A percentile compares a stretch with the other conserved stretches of the same genome.
phyloP scores from a whole-genome alignment of 2,888 invertebrate genomes.

The Eupithecia tripunctaria region DNA sequence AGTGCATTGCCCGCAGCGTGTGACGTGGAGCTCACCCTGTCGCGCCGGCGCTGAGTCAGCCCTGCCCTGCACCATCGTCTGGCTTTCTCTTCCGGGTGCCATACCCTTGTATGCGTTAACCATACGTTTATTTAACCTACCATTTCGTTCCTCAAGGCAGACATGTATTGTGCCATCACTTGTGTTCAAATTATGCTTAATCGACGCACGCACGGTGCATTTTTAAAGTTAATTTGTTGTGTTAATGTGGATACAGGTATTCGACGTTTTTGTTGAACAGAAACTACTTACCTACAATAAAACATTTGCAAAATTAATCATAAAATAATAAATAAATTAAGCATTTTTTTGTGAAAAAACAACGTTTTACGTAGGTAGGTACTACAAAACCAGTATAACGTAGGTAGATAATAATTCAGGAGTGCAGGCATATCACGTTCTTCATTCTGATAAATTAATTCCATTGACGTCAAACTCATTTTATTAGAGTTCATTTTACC shows the following conservation, averaged over 20 bases:
- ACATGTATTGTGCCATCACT: slow-evolving; percentile 28
- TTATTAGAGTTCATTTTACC: slow-evolving; percentile 32
- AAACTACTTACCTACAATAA: neutral
- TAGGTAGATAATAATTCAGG: slow-evolving; percentile 11
- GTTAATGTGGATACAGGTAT: neutral
- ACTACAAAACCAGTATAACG: neutral
- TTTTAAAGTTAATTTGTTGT: neutral
- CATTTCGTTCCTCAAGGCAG: slow-evolving; percentile 41
- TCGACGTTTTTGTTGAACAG: neutral
- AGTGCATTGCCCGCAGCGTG: slow-evolving; percentile 62
- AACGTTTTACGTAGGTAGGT: neutral
- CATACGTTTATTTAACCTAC: slow-evolving; percentile 22
- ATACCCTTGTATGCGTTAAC: slow-evolving; percentile 34
- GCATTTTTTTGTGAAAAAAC: neutral
- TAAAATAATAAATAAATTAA: neutral
- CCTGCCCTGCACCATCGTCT: slow-evolving; percentile 27
- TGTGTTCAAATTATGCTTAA: neutral
- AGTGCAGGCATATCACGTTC: slow-evolving; percentile 12
- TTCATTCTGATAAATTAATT: slow-evolving; percentile 41
- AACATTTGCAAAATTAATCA: neutral
- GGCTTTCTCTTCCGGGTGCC: slow-evolving; percentile 47
- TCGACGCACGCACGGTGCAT: neutral
- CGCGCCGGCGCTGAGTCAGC: slow-evolving; percentile 33
- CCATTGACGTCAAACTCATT: slow-evolving; percentile 53
- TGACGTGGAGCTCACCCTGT: slow-evolving; percentile 56